Evolutionary conservation across 1,140 invertebrate genomes (phyloP).

Genomic region (Drosophila lacertosa): DNA sequence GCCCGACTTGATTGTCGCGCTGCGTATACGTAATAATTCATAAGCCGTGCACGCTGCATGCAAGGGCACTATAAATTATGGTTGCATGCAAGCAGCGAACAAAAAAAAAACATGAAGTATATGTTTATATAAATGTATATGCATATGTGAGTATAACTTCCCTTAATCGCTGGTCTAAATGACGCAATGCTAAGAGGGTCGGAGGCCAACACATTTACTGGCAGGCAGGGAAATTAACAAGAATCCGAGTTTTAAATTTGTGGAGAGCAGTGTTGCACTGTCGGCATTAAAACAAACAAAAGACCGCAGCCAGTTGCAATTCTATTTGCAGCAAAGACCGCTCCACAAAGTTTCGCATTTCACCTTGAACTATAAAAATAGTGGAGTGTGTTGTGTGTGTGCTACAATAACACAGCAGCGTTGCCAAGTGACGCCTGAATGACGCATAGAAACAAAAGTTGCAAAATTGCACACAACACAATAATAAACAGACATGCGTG

Average conservation of each 20-base stretch:
- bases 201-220: slow-evolving; percentile 25
- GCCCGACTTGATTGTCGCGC: slow-evolving; percentile 44
- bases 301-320: slow-evolving; percentile 40
- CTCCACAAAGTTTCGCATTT: slow-evolving; percentile 62
- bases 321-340: slow-evolving; percentile 50
- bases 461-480: slow-evolving; percentile 40
- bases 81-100: slow-evolving; percentile 61
- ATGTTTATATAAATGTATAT: too few species aligned
- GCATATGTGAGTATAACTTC: neutral
- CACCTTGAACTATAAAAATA: slow-evolving; percentile 78
- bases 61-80: slow-evolving; percentile 66
- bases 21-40: slow-evolving; percentile 81
- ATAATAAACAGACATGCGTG: slow-evolving; percentile 18
- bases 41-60: slow-evolving; percentile 57
- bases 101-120: slow-evolving; percentile 13
- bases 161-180: slow-evolving; percentile 1
- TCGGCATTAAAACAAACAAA: slow-evolving; percentile 35
- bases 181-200: slow-evolving; percentile 31
- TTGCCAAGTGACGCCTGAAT: slow-evolving; percentile 56
- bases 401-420: slow-evolving; percentile 22
- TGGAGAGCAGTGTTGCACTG: slow-evolving; percentile 14
- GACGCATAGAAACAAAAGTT: slow-evolving; percentile 68
- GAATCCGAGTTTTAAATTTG: slow-evolving; percentile 34
- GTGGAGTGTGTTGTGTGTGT: slow-evolving; percentile 9
- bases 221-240: slow-evolving; percentile 7